A percentile compares a stretch with the other conserved stretches of the same genome.
Evolutionary conservation across 2,797 vertebrate species (phyloP).

Genomic region (Enteromius mattozi): DNA sequence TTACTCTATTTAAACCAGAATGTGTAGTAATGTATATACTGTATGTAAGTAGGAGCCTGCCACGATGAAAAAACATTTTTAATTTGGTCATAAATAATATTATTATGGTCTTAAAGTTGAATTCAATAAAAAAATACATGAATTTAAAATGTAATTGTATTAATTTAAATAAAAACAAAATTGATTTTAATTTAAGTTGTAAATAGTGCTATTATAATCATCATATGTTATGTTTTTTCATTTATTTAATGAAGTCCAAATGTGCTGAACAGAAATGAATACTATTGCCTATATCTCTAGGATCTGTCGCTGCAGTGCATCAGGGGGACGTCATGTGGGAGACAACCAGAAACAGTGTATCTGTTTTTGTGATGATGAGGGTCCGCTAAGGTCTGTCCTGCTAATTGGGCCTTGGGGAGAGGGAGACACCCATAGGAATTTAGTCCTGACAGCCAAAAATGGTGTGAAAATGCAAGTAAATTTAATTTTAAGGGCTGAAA

Average conservation of each 20-base stretch:
- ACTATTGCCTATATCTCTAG: neutral
- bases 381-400: neutral
- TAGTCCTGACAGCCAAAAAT: neutral
- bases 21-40: neutral
- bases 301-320: neutral
- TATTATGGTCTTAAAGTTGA: neutral
- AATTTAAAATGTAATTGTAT: too few species aligned
- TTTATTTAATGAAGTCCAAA: neutral
- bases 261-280: neutral
- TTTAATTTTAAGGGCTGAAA: neutral
- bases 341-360: slow-evolving; percentile 2
- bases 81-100: neutral
- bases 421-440: neutral
- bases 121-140: neutral
- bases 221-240: neutral
- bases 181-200: neutral
- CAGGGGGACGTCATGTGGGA: neutral
- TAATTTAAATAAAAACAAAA: too few species aligned
- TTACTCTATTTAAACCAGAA: neutral
- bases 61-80: neutral
- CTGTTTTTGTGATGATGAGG: neutral
- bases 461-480: neutral
- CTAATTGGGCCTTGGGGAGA: neutral
- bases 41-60: neutral
- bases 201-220: too few species aligned